These are phyloP conservation scores for Zenarchopterus dispar DNA, from an alignment of 2,797 vertebrate species.

Conservation along the genomic window DNA sequence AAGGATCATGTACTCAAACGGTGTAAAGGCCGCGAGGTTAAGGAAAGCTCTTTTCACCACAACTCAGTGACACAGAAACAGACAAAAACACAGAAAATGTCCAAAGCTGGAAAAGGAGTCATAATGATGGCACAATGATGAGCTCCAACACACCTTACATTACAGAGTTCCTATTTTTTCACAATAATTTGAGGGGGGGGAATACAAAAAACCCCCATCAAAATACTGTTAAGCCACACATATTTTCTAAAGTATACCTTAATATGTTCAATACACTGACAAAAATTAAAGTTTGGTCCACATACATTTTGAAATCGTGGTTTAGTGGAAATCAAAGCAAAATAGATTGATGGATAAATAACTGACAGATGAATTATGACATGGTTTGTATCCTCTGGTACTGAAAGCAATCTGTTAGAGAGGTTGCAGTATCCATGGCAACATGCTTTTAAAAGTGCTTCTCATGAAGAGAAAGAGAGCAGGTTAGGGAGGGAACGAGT, in stretches of 20 bases:
- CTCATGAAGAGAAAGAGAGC: slow-evolving; percentile 59
- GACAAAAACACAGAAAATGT: background rate
- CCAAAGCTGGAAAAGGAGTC: background rate
- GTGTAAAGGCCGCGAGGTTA: slow-evolving; percentile 87
- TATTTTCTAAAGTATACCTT: background rate
- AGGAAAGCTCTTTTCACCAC: slow-evolving; percentile 75
- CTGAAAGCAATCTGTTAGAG: slow-evolving; percentile 71
- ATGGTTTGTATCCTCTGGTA: slow-evolving; percentile 57
- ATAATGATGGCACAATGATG: too few species aligned
- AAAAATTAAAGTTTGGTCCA: background rate
- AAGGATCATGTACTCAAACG: slow-evolving; percentile 99
- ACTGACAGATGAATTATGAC: slow-evolving; percentile 67
- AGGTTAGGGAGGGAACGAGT: slow-evolving; percentile 51
- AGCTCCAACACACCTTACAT: too few species aligned
- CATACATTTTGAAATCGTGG: too few species aligned
- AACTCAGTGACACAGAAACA: slow-evolving; percentile 8
- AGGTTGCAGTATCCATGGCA: slow-evolving; percentile 80
- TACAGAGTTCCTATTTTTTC: too few species aligned
- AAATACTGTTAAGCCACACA: too few species aligned
- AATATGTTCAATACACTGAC: background rate
- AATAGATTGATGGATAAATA: slow-evolving; percentile 37
- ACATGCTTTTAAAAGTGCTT: slow-evolving; percentile 78
- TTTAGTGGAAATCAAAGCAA: background rate
- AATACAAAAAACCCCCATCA: too few species aligned
- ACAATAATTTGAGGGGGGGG: too few species aligned